Conservation (phyloP, 2,113 vertebrate species). For the Ammodytes marinus region DNA sequence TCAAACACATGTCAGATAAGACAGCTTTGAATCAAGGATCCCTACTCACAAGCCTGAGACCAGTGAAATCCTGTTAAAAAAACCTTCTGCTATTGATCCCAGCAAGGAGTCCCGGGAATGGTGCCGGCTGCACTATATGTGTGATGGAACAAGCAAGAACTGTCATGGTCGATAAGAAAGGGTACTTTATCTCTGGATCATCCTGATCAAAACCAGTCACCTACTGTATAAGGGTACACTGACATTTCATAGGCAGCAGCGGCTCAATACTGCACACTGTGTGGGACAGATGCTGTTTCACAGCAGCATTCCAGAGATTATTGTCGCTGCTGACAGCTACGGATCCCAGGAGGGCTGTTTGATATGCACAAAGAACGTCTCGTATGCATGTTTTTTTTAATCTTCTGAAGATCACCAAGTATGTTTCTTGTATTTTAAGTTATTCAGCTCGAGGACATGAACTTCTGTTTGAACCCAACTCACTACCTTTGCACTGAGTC, state of each 20-base stretch:
- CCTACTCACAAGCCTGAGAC: slow-evolving; percentile 66
- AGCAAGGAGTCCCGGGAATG: slow-evolving; percentile 58
- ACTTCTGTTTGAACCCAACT: not conserved
- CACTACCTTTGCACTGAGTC: not conserved
- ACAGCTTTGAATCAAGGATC: slow-evolving; percentile 72
- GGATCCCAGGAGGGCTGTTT: slow-evolving; percentile 43
- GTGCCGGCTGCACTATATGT: slow-evolving; percentile 35
- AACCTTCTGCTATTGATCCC: slow-evolving; percentile 69
- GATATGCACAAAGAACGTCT: slow-evolving; percentile 44
- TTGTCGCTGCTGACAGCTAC: slow-evolving; percentile 55
- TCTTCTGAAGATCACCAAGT: not conserved
- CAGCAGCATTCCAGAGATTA: slow-evolving; percentile 36
- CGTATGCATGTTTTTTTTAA: slow-evolving; percentile 5
- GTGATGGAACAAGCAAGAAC: slow-evolving; percentile 63
- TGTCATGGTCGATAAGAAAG: slow-evolving; percentile 72
- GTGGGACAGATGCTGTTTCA: slow-evolving; percentile 37
- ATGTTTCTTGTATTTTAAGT: not conserved
- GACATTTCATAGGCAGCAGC: slow-evolving; percentile 58
- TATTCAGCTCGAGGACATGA: not conserved
- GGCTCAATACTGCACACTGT: slow-evolving; percentile 5
- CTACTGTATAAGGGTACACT: slow-evolving; percentile 43
- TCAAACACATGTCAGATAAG: slow-evolving; percentile 68
- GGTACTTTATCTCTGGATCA: slow-evolving; percentile 73
- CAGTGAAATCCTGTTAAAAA: slow-evolving; percentile 71
- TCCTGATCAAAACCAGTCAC: slow-evolving; percentile 70